These are phyloP conservation scores for Leptobrachium ailaonicum DNA, from an alignment of 2,113 vertebrate species.

Conservation along the genomic window DNA sequence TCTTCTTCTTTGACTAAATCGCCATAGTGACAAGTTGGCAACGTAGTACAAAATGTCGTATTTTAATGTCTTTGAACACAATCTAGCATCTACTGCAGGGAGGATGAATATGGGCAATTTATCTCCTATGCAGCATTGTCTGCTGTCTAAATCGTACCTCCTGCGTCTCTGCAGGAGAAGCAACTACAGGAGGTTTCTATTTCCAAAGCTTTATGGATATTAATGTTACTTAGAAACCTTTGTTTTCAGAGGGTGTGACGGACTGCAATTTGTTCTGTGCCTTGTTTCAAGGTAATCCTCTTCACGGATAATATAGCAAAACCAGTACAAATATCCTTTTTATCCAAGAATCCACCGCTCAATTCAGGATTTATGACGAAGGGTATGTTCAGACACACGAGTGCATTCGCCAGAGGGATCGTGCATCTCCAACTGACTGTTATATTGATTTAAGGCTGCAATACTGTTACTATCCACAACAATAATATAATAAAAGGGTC, in stretches of 20 bases:
- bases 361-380: too few relatives aligned
- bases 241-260: background rate
- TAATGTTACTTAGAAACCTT: constrained; percentile 56
- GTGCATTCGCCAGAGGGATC: too few relatives aligned
- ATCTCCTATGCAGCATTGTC: constrained; percentile 67
- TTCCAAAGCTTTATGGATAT: constrained; percentile 61
- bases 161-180: constrained; percentile 63
- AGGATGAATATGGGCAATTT: constrained; percentile 70
- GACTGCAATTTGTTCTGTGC: background rate
- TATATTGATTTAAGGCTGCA: too few relatives aligned
- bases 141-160: constrained; percentile 64
- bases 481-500: too few relatives aligned
- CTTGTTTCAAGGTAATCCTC: background rate
- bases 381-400: too few relatives aligned
- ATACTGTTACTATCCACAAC: too few relatives aligned
- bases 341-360: background rate
- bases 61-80: constrained; percentile 63
- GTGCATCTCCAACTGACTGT: too few relatives aligned
- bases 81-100: constrained; percentile 69
- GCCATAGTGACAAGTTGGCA: too few relatives aligned
- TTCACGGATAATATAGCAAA: background rate
- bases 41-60: background rate
- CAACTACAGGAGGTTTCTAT: constrained; percentile 58
- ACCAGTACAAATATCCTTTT: background rate
- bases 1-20: too few relatives aligned